Conservation (phyloP, 2,113 vertebrate species). For the Nannobrachium achirus region DNA sequence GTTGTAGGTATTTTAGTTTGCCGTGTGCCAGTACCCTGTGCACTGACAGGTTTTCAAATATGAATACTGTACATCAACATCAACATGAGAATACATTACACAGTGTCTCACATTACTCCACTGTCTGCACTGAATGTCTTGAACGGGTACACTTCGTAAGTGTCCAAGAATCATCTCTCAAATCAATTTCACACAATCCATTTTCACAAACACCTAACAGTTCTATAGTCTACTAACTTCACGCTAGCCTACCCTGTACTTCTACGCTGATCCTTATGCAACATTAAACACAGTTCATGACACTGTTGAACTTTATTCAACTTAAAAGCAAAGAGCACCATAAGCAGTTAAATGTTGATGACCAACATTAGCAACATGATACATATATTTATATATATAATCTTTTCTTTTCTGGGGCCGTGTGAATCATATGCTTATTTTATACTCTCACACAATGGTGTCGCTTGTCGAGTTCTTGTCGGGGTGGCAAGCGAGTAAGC, state of each 20-base stretch:
- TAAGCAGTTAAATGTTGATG: slow-evolving; percentile 38
- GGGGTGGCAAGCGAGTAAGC: no score
- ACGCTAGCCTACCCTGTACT: slow-evolving; percentile 48
- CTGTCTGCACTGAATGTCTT: slow-evolving; percentile 38
- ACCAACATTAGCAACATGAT: slow-evolving; percentile 15
- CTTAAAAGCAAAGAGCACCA: slow-evolving; percentile 58
- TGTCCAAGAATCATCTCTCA: slow-evolving; percentile 20
- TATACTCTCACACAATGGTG: no score
- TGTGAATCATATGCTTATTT: no score
- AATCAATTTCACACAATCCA: slow-evolving; percentile 21
- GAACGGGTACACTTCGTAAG: slow-evolving; percentile 28
- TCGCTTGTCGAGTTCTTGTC: no score
- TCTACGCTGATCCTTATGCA: slow-evolving; percentile 28
- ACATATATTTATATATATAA: no score
- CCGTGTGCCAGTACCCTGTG: not conserved
- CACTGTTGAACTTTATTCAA: slow-evolving; percentile 1
- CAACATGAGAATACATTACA: slow-evolving; percentile 34
- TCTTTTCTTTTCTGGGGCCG: no score
- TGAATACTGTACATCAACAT: slow-evolving; percentile 38
- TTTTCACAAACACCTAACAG: slow-evolving; percentile 27
- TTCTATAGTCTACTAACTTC: slow-evolving; percentile 38
- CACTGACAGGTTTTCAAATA: slow-evolving; percentile 23
- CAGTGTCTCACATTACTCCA: slow-evolving; percentile 52
- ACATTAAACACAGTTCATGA: slow-evolving; percentile 43
- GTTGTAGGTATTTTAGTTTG: not conserved